phyloP scores from a whole-genome alignment of 2,113 vertebrate species.

The Vidua macroura region DNA sequence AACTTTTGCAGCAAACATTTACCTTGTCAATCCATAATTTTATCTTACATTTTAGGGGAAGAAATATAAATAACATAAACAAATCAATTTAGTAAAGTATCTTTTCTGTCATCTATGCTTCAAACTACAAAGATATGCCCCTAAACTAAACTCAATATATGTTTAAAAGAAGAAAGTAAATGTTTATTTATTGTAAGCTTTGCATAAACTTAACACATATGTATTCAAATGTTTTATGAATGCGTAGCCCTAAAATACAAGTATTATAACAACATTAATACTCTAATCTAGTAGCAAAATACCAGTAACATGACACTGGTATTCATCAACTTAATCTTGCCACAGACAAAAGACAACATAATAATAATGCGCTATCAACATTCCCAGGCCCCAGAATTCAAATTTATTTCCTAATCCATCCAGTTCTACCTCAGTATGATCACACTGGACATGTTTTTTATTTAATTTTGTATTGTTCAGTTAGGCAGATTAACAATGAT shows the following conservation, averaged over 20 bases:
- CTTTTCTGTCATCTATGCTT: neutral
- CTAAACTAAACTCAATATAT: neutral
- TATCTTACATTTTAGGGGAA: neutral
- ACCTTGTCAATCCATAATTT: neutral
- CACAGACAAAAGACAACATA: neutral
- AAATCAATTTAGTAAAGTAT: neutral
- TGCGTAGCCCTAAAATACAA: neutral
- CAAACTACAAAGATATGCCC: neutral
- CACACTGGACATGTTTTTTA: neutral
- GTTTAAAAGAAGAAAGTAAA: neutral
- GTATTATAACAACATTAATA: neutral
- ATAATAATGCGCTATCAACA: neutral
- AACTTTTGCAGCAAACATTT: neutral
- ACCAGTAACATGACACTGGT: neutral
- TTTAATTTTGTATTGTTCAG: neutral
- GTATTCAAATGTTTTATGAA: neutral
- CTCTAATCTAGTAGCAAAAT: neutral
- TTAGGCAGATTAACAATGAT: neutral
- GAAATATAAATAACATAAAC: neutral
- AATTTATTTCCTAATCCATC: neutral
- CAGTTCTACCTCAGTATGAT: neutral
- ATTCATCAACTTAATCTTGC: neutral
- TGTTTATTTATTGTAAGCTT: neutral
- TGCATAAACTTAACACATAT: neutral
- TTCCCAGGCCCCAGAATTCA: neutral